Evolutionary conservation across 2,113 vertebrate species (phyloP), one percentile per base, ranked within the genome.

Genomic region (Alethe castanea): DNA sequence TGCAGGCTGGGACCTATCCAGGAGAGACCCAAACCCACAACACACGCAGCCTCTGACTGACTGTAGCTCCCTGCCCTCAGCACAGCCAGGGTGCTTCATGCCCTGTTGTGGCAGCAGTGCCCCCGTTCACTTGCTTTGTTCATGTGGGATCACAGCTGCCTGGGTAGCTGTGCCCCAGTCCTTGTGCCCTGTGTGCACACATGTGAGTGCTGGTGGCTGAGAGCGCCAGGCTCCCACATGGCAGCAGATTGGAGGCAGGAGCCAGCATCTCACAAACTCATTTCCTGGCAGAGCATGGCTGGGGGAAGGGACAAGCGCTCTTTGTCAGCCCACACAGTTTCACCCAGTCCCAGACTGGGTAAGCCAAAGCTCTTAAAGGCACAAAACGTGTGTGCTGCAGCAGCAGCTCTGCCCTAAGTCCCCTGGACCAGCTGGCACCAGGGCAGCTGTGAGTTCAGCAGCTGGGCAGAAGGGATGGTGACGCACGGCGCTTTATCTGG

Each of bases 221-320:
- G 35, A 62, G 91, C 6, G 0, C 95, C 86, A 64, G 82, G 86
- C 88, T 94, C 79, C 72, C 62, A 28, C 86, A 67, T 16, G 78
- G 91, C 93, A 95, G 93, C 90, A 96, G 92, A 88, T 4, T 87
- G 96, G 47, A 91, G 86, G 81, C 92, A 95, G 91, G 54, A 92
- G 69, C 91, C 74, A n/a, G 31, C 0, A 0, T 74, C 90, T 83
- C 88, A 87, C 93, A 91, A 66, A 89, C 40, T 72, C 70, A 52
- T 93, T 92, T 90, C 82, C 94, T 95, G 94, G 92, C 92, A 96
- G 82, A 83, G 38, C 35, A 9, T 0, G 13, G 85, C 42, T 83
- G 92, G 90, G 45, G 94, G 92, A 96, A 97, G 94, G 94, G 71
- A 95, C 62, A 90, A 70, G 31, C 0, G 2, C 86, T 92, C 88